Conservation (phyloP, 2,797 vertebrate species). For the Danionella dracula region DNA sequence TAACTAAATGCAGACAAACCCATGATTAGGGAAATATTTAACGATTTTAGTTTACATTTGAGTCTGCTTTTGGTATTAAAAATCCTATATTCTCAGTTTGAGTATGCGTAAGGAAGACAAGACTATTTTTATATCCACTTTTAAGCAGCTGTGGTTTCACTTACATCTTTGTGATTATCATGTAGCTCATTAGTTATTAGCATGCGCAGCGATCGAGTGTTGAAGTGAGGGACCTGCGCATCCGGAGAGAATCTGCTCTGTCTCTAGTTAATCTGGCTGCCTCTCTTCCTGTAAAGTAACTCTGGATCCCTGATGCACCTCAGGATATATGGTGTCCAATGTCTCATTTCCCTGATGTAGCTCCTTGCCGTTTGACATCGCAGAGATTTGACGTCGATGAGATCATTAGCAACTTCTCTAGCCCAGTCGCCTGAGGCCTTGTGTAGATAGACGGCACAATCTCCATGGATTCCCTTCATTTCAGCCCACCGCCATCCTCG, state of each 20-base stretch:
- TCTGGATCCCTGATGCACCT: constrained; percentile 62
- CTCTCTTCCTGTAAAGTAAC: constrained; percentile 54
- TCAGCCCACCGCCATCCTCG: constrained; percentile 28
- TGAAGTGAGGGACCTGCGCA: constrained; percentile 9
- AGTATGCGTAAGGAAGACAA: too few relatives aligned
- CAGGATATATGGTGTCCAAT: constrained; percentile 60
- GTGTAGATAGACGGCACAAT: constrained; percentile 55
- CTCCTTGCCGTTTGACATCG: constrained; percentile 59
- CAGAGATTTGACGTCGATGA: constrained; percentile 61
- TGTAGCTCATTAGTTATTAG: constrained; percentile 43
- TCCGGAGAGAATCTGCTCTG: constrained; percentile 36
- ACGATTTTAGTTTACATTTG: too few relatives aligned
- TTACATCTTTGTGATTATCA: constrained; percentile 26
- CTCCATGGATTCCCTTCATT: constrained; percentile 48
- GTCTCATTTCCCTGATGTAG: constrained; percentile 74
- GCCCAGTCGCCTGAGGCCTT: constrained; percentile 55
- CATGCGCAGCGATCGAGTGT: constrained; percentile 5
- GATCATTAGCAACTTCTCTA: constrained; percentile 72
- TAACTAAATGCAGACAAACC: too few relatives aligned
- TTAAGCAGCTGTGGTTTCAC: not conserved
- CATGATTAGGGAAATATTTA: too few relatives aligned
- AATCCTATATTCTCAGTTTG: too few relatives aligned
- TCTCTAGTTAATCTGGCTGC: constrained; percentile 44
- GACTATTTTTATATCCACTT: not conserved
- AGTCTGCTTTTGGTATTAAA: too few relatives aligned